phyloP scores from a whole-genome alignment of 2,888 invertebrate species.

The Panopea generosa region DNA sequence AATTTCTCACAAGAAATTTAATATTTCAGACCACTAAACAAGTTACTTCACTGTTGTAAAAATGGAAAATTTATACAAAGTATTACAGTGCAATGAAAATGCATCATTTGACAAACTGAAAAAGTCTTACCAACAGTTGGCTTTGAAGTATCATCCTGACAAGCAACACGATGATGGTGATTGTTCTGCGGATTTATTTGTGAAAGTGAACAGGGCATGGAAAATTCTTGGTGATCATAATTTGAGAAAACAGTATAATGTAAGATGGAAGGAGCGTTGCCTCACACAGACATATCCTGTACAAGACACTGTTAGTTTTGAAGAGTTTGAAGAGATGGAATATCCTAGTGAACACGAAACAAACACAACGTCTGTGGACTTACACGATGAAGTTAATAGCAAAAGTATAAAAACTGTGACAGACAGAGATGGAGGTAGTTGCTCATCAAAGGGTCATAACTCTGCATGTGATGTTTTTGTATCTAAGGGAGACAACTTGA shows the following conservation, averaged over 20 bases:
- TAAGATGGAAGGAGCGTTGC: constrained; percentile 74
- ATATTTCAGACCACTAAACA: no score
- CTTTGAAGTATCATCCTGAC: constrained; percentile 72
- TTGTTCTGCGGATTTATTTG: constrained; percentile 58
- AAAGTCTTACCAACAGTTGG: constrained; percentile 68
- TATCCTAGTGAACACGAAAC: not conserved
- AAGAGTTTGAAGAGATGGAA: constrained; percentile 69
- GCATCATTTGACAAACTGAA: constrained; percentile 65
- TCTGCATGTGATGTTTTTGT: not conserved
- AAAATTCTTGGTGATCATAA: constrained; percentile 72
- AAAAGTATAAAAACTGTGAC: no score
- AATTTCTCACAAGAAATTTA: no score
- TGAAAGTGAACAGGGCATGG: constrained; percentile 76
- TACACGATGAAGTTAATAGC: no score
- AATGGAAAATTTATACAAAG: constrained; percentile 73
- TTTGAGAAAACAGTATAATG: constrained; percentile 74
- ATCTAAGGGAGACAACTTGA: constrained; percentile 6
- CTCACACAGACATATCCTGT: constrained; percentile 77
- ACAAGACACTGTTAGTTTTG: constrained; percentile 76
- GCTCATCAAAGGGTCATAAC: not conserved
- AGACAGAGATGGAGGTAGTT: no score
- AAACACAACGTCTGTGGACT: not conserved
- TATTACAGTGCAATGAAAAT: constrained; percentile 59
- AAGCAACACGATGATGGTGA: constrained; percentile 38
- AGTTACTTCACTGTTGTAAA: no score